A percentile compares a stretch with the other conserved stretches of the same genome.
Conservation (phyloP, 1,140 invertebrate species). For the Brachionus angularis region DNA sequence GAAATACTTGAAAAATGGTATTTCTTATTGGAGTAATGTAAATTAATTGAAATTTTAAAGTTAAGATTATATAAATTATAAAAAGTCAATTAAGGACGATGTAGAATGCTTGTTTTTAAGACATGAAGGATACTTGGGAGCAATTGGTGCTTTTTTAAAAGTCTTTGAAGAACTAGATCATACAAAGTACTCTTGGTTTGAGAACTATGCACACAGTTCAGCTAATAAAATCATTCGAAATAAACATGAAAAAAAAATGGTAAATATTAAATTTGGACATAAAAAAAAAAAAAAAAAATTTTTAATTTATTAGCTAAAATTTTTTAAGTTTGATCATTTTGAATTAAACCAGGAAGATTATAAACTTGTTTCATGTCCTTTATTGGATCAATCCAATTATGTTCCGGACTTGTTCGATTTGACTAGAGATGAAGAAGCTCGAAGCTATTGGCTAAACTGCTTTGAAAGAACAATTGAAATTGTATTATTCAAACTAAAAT, state of each 20-base stretch:
- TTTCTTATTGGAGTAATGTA: conserved; percentile 89
- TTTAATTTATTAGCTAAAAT: neutral
- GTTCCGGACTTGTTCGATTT: conserved; percentile 84
- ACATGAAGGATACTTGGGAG: conserved; percentile 66
- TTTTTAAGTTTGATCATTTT: conserved; percentile 62
- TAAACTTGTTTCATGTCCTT: conserved; percentile 62
- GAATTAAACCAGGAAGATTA: conserved; percentile 68
- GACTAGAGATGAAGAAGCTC: conserved; percentile 74
- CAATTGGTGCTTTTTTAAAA: conserved; percentile 57
- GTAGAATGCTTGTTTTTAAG: conserved; percentile 91
- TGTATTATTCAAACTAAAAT: conserved; percentile 55
- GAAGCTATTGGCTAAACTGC: conserved; percentile 85
- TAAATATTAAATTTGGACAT: too few species aligned
- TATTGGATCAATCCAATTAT: conserved; percentile 66
- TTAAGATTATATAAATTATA: conserved; percentile 3
- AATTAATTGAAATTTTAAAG: conserved; percentile 16
- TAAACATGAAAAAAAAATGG: conserved; percentile 17
- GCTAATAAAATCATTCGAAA: conserved; percentile 62
- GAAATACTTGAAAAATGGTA: conserved; percentile 90
- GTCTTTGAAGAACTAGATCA: conserved; percentile 64
- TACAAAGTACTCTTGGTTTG: conserved; percentile 64
- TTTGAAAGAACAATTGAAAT: conserved; percentile 70
- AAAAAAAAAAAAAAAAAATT: neutral
- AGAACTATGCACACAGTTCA: conserved; percentile 72
- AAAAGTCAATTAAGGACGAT: conserved; percentile 67